Percentiles rank a stretch among this genome's conserved stretches.
Conservation (phyloP, 2,888 invertebrate genomes). For the Eupelmus urozonus region DNA sequence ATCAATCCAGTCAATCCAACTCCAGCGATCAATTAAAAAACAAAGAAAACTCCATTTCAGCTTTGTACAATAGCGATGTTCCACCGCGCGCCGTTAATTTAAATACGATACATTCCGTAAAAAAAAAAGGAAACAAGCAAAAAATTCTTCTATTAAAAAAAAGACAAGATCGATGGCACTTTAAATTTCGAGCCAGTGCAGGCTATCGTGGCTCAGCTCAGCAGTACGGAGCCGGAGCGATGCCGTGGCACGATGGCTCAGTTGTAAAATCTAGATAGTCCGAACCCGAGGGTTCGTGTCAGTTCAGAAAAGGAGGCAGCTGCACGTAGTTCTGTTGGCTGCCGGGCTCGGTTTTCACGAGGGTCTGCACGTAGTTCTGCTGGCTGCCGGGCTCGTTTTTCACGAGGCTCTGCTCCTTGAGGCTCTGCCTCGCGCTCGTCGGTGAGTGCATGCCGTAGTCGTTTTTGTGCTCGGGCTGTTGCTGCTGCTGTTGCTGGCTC, state of each 20-base stretch:
- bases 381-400: conserved; percentile 81
- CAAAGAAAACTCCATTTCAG: not conserved
- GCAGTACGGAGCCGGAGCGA: conserved; percentile 25
- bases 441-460: conserved; percentile 74
- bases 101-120: too few species aligned
- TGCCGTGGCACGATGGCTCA: conserved; percentile 36
- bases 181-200: too few species aligned
- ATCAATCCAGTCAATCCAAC: too few species aligned
- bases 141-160: not conserved
- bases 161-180: too few species aligned
- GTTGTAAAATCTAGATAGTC: conserved; percentile 62
- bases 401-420: conserved; percentile 78
- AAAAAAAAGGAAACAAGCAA: not conserved
- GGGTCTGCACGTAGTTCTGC: conserved; percentile 82
- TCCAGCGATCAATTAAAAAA: too few species aligned
- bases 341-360: conserved; percentile 81
- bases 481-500: conserved; percentile 77
- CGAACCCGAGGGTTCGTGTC: conserved; percentile 74
- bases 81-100: too few species aligned
- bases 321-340: conserved; percentile 83
- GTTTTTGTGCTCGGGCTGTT: conserved; percentile 69
- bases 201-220: not conserved
- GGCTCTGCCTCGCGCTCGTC: conserved; percentile 72
- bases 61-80: not conserved
- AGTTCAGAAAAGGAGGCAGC: conserved; percentile 88